A percentile compares a stretch with the other conserved stretches of the same genome.
Evolutionary conservation across 2,113 vertebrate species (phyloP).

Genomic region (Podarcis cretensis): DNA sequence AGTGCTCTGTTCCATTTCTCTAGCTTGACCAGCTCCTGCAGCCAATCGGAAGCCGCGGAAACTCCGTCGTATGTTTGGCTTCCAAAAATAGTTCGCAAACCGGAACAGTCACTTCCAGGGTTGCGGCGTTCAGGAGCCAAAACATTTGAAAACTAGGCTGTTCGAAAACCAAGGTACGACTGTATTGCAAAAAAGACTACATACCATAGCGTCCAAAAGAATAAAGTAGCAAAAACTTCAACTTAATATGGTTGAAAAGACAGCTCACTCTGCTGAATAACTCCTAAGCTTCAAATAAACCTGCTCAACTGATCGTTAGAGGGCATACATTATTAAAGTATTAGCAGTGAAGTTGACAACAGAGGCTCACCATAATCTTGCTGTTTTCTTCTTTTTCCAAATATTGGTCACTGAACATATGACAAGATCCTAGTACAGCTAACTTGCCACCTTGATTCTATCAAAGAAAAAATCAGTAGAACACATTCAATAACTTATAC

Average conservation of each 20-base stretch:
- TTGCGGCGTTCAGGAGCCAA: no score
- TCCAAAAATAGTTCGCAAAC: no score
- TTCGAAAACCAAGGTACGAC: background rate
- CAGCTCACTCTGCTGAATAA: background rate
- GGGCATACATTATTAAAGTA: background rate
- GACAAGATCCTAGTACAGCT: slow-evolving; percentile 92
- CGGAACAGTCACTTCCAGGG: no score
- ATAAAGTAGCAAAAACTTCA: background rate
- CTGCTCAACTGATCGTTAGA: background rate
- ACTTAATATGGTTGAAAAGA: background rate
- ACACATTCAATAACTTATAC: background rate
- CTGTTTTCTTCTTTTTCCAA: slow-evolving; percentile 97
- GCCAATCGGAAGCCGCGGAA: no score
- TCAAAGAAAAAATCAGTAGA: slow-evolving; percentile 38
- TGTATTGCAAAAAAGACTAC: no score
- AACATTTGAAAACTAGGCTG: background rate
- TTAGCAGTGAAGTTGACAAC: background rate
- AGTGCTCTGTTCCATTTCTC: background rate
- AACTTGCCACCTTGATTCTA: slow-evolving; percentile 88
- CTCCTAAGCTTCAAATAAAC: background rate
- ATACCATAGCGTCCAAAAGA: background rate
- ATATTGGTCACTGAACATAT: slow-evolving; percentile 98
- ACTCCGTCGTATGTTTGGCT: no score
- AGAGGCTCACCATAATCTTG: slow-evolving; percentile 90
- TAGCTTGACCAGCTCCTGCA: no score